phyloP scores from a whole-genome alignment of 2,888 invertebrate genomes.

The Parascotia fuliginaria region DNA sequence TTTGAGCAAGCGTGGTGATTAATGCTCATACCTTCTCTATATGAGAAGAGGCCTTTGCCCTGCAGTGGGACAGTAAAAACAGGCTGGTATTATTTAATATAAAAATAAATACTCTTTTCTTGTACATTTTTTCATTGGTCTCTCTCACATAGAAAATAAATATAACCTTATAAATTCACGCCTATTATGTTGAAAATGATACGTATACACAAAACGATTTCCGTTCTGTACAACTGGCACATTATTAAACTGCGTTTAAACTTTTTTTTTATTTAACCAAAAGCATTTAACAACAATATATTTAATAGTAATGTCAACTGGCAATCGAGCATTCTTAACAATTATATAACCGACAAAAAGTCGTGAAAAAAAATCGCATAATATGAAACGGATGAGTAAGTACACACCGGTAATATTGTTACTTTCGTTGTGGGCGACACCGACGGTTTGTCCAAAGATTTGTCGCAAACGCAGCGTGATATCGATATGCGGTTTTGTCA shows the following conservation, averaged over 20 bases:
- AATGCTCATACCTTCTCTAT: no score
- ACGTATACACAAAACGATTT: conserved; percentile 6
- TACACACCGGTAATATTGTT: conserved; percentile 33
- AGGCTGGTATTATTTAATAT: no score
- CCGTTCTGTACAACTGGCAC: conserved; percentile 9
- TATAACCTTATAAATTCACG: background rate
- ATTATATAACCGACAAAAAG: conserved; percentile 15
- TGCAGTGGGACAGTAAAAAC: no score
- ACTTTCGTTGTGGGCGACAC: conserved; percentile 37
- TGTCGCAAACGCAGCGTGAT: conserved; percentile 49
- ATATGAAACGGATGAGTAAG: conserved; percentile 31
- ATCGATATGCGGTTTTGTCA: conserved; percentile 36
- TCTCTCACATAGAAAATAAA: no score
- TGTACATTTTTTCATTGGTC: no score
- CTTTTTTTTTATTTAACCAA: conserved; percentile 13
- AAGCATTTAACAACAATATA: conserved; percentile 12
- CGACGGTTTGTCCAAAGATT: conserved; percentile 41
- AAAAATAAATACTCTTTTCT: no score
- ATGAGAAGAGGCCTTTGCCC: no score
- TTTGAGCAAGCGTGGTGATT: no score
- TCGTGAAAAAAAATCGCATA: conserved; percentile 23
- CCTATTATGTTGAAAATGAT: conserved; percentile 3
- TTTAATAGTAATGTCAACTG: conserved; percentile 46
- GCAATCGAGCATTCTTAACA: conserved; percentile 39
- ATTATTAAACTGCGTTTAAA: conserved; percentile 35